Percentiles rank a stretch among this genome's conserved stretches.
Conservation (phyloP, 53 echinoderm and acorn worm genomes). For the Holothuria scabra region DNA sequence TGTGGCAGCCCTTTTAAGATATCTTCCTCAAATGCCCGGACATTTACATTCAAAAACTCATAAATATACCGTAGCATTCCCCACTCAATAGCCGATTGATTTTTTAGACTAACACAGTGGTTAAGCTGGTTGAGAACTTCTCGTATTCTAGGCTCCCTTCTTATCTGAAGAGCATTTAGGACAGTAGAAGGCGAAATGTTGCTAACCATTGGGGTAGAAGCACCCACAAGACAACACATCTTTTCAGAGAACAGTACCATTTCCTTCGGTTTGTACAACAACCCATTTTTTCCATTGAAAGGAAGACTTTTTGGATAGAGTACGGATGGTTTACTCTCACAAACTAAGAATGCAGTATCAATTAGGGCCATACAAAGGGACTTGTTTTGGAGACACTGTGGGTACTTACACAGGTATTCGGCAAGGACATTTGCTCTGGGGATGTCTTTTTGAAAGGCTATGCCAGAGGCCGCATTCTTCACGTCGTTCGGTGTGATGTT, state of each 20-base stretch:
- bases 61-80: conserved; percentile 35
- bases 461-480: conserved; percentile 8
- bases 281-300: not conserved
- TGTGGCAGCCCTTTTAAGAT: not conserved
- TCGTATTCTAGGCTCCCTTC: not conserved
- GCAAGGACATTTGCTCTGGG: conserved; percentile 27
- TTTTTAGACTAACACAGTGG: not conserved
- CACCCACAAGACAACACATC: conserved; percentile 35
- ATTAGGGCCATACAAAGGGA: not conserved
- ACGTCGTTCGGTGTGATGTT: conserved; percentile 12
- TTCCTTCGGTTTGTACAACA: conserved; percentile 31
- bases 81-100: not conserved
- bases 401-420: conserved; percentile 17
- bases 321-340: not conserved
- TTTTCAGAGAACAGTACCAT: conserved; percentile 8
- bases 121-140: not conserved
- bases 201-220: conserved; percentile 23
- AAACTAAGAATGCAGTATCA: conserved; percentile 2
- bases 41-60: not conserved
- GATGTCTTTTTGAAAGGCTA: not conserved
- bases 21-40: not conserved
- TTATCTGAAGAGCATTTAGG: not conserved
- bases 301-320: conserved; percentile 44
- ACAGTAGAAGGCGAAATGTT: not conserved
- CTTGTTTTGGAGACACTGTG: conserved; percentile 3